These are phyloP conservation scores for Leucozona laternaria DNA, from an alignment of 2,888 invertebrate species.

Conservation along the genomic window DNA sequence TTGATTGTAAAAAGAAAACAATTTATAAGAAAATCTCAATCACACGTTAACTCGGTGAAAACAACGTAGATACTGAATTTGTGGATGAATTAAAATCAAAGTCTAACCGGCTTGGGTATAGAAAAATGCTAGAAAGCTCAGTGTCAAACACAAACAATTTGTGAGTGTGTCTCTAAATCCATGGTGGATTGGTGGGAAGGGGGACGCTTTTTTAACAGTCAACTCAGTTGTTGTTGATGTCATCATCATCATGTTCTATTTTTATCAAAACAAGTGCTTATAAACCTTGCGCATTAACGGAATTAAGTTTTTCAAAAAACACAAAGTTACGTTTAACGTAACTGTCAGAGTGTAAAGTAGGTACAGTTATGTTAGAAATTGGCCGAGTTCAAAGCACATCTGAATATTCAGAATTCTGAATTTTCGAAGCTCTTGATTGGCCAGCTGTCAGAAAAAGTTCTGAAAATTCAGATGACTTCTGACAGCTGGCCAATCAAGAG, in stretches of 20 bases:
- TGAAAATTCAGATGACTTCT: no score
- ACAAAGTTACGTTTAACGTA: constrained; percentile 5
- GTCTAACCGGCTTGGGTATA: constrained; percentile 13
- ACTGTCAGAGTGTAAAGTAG: no score
- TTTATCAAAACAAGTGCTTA: constrained; percentile 36
- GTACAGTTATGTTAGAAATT: no score
- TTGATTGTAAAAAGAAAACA: constrained; percentile 10
- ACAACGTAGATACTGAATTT: constrained; percentile 69
- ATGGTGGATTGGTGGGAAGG: neutral
- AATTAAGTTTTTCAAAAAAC: neutral
- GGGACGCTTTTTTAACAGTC: constrained; percentile 7
- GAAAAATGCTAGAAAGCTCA: constrained; percentile 33
- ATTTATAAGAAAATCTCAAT: neutral
- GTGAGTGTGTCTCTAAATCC: neutral
- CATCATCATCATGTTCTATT: constrained; percentile 67
- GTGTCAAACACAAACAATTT: neutral
- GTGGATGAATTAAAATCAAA: constrained; percentile 29
- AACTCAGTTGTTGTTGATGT: constrained; percentile 43
- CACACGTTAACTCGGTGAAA: constrained; percentile 61
- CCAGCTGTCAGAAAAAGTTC: no score
- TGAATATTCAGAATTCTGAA: no score
- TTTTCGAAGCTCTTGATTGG: no score
- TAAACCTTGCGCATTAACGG: neutral
- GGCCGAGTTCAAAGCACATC: no score
- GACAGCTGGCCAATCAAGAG: no score